phyloP scores from a whole-genome alignment of 2,113 vertebrate genomes.

The Carassius gibelio region DNA sequence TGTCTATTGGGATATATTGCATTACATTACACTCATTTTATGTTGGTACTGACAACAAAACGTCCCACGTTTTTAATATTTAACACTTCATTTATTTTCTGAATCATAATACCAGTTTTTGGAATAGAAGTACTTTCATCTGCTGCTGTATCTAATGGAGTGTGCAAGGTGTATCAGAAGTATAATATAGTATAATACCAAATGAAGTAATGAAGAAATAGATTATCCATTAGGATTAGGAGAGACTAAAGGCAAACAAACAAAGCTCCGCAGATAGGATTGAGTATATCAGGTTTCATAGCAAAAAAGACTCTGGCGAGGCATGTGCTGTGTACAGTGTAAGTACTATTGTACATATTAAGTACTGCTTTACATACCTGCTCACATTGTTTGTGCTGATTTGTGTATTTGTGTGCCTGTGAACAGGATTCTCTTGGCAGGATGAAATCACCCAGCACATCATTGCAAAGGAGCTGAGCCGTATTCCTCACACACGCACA shows the following conservation, averaged over 20 bases:
- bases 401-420: slow-evolving; percentile 27
- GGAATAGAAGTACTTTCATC: not conserved
- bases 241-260: not conserved
- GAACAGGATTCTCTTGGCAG: slow-evolving; percentile 91
- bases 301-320: not conserved
- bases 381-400: slow-evolving; percentile 5
- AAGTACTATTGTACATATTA: not conserved
- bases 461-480: slow-evolving; percentile 93
- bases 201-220: not conserved
- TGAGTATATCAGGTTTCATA: not conserved
- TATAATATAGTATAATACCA: not conserved
- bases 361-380: slow-evolving; percentile 7
- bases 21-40: not conserved
- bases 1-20: not conserved
- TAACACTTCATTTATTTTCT: not conserved
- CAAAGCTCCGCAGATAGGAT: not conserved
- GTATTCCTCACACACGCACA: slow-evolving; percentile 81
- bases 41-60: not conserved
- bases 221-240: not conserved
- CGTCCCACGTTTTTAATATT: not conserved
- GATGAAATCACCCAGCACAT: slow-evolving; percentile 93
- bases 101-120: not conserved
- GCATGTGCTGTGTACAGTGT: not conserved
- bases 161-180: not conserved
- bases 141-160: not conserved